Conservation (phyloP, 2,113 vertebrate genomes). For the Aphyosemion australe region DNA sequence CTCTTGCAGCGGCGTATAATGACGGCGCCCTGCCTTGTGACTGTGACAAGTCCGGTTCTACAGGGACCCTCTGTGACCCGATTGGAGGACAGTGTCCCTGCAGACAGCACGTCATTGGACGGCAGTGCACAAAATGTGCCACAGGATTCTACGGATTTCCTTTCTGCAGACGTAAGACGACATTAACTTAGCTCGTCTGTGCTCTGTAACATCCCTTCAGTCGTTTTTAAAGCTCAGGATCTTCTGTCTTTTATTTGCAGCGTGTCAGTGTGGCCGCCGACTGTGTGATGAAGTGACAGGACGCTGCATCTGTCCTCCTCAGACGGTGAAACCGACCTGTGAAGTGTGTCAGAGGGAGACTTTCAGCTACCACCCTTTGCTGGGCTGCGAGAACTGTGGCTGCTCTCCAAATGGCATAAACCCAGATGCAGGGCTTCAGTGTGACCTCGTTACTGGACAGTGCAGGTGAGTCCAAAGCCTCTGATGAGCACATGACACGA, state of each 20-base stretch:
- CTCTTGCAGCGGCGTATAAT: slow-evolving; percentile 87
- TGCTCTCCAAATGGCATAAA: slow-evolving; percentile 83
- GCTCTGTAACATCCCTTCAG: background rate
- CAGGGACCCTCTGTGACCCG: slow-evolving; percentile 73
- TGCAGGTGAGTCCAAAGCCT: slow-evolving; percentile 83
- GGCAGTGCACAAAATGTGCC: slow-evolving; percentile 85
- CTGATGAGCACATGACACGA: too few species aligned
- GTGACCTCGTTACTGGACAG: slow-evolving; percentile 83
- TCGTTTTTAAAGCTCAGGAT: background rate
- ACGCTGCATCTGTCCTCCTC: slow-evolving; percentile 88
- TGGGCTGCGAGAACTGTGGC: slow-evolving; percentile 88
- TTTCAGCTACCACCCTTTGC: slow-evolving; percentile 88
- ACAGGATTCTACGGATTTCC: slow-evolving; percentile 91
- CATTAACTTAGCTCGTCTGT: too few species aligned
- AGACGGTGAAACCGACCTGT: slow-evolving; percentile 85
- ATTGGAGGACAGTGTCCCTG: slow-evolving; percentile 89
- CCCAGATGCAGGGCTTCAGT: slow-evolving; percentile 67
- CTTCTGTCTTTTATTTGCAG: slow-evolving; percentile 62
- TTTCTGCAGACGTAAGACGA: slow-evolving; percentile 88
- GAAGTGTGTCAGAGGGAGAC: slow-evolving; percentile 81
- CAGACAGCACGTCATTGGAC: slow-evolving; percentile 83
- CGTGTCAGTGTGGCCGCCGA: slow-evolving; percentile 82
- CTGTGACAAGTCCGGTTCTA: slow-evolving; percentile 82
- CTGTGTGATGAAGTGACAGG: slow-evolving; percentile 90
- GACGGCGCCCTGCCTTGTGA: slow-evolving; percentile 86